phyloP scores from a whole-genome alignment of 2,888 invertebrate genomes.

The Nebria salina region DNA sequence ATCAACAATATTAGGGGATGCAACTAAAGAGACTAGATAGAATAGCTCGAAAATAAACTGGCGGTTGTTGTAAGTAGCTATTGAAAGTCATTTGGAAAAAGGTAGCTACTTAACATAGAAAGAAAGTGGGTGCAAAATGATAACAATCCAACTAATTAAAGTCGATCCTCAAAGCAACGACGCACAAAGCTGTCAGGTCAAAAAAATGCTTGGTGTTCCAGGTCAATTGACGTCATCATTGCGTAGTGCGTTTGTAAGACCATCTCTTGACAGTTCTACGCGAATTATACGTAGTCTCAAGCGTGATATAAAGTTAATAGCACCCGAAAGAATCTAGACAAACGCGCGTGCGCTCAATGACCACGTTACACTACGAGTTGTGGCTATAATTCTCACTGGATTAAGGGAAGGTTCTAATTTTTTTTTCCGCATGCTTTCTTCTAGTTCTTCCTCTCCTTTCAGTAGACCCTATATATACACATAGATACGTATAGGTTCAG shows the following conservation, averaged over 20 bases:
- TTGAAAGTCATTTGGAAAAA: background rate
- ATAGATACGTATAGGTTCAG: background rate
- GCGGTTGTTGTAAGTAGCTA: too few species aligned
- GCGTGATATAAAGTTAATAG: conserved; percentile 28
- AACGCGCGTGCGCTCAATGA: conserved; percentile 13
- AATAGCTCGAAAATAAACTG: too few species aligned
- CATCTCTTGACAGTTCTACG: conserved; percentile 17
- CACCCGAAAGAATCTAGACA: conserved; percentile 17
- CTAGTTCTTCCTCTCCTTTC: background rate
- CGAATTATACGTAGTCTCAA: conserved; percentile 28
- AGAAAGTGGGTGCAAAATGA: background rate
- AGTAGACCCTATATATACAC: background rate
- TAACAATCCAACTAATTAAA: background rate
- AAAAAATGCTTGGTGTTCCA: background rate
- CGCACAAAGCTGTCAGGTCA: background rate
- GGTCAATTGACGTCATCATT: background rate
- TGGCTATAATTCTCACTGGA: conserved; percentile 34
- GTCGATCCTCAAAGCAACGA: background rate
- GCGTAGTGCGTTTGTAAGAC: background rate
- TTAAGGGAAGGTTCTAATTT: conserved; percentile 12
- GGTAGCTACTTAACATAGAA: background rate
- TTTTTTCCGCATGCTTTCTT: background rate
- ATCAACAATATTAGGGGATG: too few species aligned
- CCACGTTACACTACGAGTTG: conserved; percentile 4
- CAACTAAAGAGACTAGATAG: too few species aligned